These are phyloP conservation scores for Ichneumoninae sp. DNA, from an alignment of 2,888 invertebrate species.

Conservation along the genomic window DNA sequence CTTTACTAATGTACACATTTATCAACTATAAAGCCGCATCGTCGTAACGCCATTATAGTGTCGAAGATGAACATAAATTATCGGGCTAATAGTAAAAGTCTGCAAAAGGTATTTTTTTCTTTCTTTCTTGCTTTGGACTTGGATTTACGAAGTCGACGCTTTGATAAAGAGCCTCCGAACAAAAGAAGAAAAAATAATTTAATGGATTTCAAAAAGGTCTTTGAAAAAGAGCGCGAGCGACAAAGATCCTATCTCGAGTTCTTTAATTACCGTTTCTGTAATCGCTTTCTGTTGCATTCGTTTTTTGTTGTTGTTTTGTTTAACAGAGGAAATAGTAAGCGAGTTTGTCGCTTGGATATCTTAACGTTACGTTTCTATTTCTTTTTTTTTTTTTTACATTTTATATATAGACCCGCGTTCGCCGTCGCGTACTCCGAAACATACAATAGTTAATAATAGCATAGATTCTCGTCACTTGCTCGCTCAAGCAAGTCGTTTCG, in stretches of 20 bases:
- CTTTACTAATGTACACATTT: constrained; percentile 72
- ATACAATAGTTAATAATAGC: constrained; percentile 41
- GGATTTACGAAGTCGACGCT: constrained; percentile 9
- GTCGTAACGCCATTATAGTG: constrained; percentile 51
- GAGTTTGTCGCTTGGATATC: constrained; percentile 12
- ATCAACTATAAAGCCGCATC: constrained; percentile 71
- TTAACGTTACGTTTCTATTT: constrained; percentile 21
- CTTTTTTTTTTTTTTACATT: constrained; percentile 39
- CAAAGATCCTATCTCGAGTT: not conserved
- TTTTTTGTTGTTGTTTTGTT: not conserved
- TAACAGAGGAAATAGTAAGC: constrained; percentile 11
- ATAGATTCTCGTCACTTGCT: constrained; percentile 26
- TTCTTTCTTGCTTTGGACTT: constrained; percentile 11
- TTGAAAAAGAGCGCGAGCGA: constrained; percentile 12
- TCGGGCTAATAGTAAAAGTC: constrained; percentile 11
- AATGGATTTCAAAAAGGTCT: not conserved
- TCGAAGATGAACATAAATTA: constrained; percentile 42
- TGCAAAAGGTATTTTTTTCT: constrained; percentile 13
- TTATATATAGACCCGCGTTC: constrained; percentile 23
- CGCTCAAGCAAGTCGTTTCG: constrained; percentile 34
- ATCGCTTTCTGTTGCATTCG: not conserved
- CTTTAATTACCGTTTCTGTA: not conserved
- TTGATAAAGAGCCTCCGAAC: not conserved
- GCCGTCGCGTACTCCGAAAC: constrained; percentile 11
- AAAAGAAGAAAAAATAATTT: no score